Evolutionary conservation across 1,140 invertebrate genomes (phyloP).

Genomic region (Euwallacea similis): DNA sequence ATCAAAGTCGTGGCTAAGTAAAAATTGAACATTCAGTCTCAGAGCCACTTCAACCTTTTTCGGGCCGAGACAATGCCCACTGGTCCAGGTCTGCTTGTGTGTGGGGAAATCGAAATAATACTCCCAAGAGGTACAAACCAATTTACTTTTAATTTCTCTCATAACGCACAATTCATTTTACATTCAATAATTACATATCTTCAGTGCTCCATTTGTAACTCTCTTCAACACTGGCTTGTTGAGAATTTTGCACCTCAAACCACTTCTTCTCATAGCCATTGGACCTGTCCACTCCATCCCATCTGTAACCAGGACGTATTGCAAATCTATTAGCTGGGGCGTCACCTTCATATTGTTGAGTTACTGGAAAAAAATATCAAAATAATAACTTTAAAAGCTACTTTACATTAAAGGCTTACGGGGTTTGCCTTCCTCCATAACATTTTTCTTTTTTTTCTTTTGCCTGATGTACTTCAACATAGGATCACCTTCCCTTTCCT

Average conservation of each 20-base stretch:
- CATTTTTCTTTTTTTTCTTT: slow-evolving; percentile 67
- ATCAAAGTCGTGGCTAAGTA: too few species aligned
- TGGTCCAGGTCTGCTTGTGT: too few species aligned
- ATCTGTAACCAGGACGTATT: slow-evolving; percentile 90
- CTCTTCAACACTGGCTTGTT: slow-evolving; percentile 78
- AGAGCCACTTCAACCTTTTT: too few species aligned
- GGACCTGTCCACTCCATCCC: slow-evolving; percentile 98
- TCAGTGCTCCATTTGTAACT: slow-evolving; percentile 94
- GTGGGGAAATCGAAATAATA: not conserved
- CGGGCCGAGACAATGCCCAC: too few species aligned
- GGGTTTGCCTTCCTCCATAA: slow-evolving; percentile 50
- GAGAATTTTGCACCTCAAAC: slow-evolving; percentile 77
- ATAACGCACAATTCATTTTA: slow-evolving; percentile 9
- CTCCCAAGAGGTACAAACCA: not conserved
- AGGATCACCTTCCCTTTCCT: slow-evolving; percentile 86
- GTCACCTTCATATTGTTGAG: slow-evolving; percentile 77
- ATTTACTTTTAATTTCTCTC: too few species aligned
- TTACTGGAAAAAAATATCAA: slow-evolving; percentile 56
- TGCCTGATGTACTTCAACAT: slow-evolving; percentile 87
- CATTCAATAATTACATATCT: slow-evolving; percentile 76
- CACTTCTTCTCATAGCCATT: slow-evolving; percentile 95
- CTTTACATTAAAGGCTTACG: slow-evolving; percentile 30
- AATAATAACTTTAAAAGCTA: not conserved
- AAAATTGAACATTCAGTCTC: too few species aligned
- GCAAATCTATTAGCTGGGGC: slow-evolving; percentile 88